Conservation (phyloP, 1,140 invertebrate genomes). For the Brachionus rotundiformis region DNA sequence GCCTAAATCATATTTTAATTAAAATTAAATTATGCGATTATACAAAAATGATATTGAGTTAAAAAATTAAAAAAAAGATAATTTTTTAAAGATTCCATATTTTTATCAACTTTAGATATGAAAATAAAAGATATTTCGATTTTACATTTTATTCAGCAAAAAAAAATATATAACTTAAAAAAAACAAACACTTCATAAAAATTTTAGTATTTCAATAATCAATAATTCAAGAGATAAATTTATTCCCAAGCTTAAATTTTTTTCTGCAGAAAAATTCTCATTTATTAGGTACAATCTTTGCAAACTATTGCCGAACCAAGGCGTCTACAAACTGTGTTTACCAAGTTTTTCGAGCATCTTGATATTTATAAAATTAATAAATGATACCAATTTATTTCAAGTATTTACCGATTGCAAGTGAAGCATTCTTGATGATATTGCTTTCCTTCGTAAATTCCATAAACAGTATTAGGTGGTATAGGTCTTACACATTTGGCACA, state of each 20-base stretch:
- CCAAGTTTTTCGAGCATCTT: conserved; percentile 49
- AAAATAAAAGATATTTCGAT: background rate
- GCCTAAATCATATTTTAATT: background rate
- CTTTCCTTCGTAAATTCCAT: conserved; percentile 41
- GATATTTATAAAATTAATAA: background rate
- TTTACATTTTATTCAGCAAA: background rate
- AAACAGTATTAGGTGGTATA: conserved; percentile 47
- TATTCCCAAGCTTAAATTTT: background rate
- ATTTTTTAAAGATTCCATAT: background rate
- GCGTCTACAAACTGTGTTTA: conserved; percentile 52
- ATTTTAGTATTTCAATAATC: conserved; percentile 6
- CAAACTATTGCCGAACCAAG: conserved; percentile 49
- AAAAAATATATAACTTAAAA: background rate
- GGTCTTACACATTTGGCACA: conserved; percentile 50
- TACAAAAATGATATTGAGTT: background rate
- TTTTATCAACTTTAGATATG: background rate
- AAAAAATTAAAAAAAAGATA: background rate
- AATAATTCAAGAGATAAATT: background rate
- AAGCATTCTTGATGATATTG: conserved; percentile 52
- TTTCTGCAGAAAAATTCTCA: background rate
- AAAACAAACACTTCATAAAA: conserved; percentile 35
- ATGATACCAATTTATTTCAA: too few relatives aligned
- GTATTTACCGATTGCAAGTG: conserved; percentile 49
- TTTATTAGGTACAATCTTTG: conserved; percentile 44
- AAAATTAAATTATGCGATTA: background rate